Percentiles rank a stretch among this genome's conserved stretches.
Conservation (phyloP, 2,113 vertebrate genomes). For the Gambusia holbrooki region DNA sequence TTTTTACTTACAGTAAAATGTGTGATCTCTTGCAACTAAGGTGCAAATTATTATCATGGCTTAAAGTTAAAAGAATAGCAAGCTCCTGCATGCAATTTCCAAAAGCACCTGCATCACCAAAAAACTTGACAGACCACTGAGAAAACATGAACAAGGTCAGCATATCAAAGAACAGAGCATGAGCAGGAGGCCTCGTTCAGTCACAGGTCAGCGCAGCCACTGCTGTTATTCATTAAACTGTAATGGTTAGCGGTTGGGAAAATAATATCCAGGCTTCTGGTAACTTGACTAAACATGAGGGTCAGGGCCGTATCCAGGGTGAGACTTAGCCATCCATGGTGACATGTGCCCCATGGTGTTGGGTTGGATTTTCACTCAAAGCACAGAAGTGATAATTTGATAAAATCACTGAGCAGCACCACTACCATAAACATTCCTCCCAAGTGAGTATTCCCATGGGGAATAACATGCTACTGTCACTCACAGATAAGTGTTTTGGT, state of each 20-base stretch:
- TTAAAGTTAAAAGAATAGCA: conserved; percentile 7
- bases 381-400: conserved; percentile 48
- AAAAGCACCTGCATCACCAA: conserved; percentile 55
- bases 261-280: conserved; percentile 58
- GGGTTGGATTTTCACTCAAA: conserved; percentile 36
- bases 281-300: conserved; percentile 56
- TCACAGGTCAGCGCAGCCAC: conserved; percentile 55
- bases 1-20: background rate
- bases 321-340: conserved; percentile 2
- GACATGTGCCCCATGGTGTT: conserved; percentile 36
- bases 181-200: conserved; percentile 24
- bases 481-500: conserved; percentile 54
- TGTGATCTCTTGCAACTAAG: background rate
- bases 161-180: conserved; percentile 63
- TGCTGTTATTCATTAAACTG: conserved; percentile 74
- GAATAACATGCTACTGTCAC: conserved; percentile 23
- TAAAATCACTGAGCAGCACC: conserved; percentile 37
- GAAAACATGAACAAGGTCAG: conserved; percentile 46
- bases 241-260: conserved; percentile 73
- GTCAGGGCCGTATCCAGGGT: conserved; percentile 49
- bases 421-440: conserved; percentile 37
- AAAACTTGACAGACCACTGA: conserved; percentile 29
- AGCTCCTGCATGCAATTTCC: conserved; percentile 26
- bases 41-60: background rate
- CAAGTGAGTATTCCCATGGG: conserved; percentile 33